These are phyloP conservation scores for Laspeyria flexula DNA, from an alignment of 2,888 invertebrate species.

Conservation along the genomic window DNA sequence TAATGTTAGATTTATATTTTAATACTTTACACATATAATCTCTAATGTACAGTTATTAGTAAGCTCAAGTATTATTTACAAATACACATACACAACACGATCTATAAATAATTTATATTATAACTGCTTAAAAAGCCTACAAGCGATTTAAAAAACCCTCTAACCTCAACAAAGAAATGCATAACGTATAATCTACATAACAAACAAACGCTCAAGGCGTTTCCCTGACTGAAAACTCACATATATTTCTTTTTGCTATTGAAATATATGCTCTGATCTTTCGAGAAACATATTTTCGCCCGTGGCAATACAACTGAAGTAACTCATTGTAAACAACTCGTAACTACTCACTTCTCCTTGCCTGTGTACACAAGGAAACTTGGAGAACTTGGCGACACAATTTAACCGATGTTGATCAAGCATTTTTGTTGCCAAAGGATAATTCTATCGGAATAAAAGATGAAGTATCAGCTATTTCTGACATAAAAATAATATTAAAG, in stretches of 20 bases:
- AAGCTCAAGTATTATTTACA: too few species aligned
- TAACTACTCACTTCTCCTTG: slow-evolving; percentile 7
- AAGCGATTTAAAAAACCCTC: too few species aligned
- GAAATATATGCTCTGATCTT: not conserved
- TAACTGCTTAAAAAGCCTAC: too few species aligned
- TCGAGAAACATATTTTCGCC: not conserved
- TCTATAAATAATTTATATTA: too few species aligned
- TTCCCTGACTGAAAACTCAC: not conserved
- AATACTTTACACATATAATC: too few species aligned
- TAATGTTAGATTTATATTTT: too few species aligned
- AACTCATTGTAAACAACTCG: slow-evolving; percentile 14
- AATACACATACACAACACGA: too few species aligned
- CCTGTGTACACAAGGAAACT: slow-evolving; percentile 7
- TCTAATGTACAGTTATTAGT: too few species aligned
- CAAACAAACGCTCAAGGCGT: not conserved
- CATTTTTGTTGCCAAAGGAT: not conserved
- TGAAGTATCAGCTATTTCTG: not conserved
- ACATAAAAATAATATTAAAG: too few species aligned
- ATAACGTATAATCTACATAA: not conserved
- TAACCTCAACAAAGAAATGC: not conserved
- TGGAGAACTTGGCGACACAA: not conserved
- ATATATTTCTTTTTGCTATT: not conserved
- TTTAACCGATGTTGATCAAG: not conserved
- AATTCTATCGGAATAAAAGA: not conserved
- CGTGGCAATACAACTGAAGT: not conserved